Evolutionary conservation across 1,140 invertebrate species (phyloP), one percentile per base, ranked within the genome.

Genomic region (Zaprionus capensis): DNA sequence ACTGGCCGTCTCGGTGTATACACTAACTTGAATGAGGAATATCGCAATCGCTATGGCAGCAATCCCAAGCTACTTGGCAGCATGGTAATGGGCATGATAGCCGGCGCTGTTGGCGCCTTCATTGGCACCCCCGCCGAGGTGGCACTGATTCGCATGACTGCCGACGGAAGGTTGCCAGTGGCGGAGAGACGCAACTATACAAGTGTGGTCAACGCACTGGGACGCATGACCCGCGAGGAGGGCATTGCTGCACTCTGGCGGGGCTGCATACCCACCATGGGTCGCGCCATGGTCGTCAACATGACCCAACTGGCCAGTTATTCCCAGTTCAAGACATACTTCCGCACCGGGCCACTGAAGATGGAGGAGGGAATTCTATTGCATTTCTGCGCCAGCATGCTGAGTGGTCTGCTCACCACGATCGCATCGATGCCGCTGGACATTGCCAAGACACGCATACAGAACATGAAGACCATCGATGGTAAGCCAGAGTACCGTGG

Each of bases 391-490:
- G 97, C 98, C 62, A 98, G 98, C 69, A 99, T 99, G 98, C 97
- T 99, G 77, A 99, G 98, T 81, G 99, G 99, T 22, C 94, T 99
- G 5, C 95, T 99, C 51, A 99, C 99, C 53, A 99, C 99, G 28
- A 96, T 96, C 63, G 97, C 98, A 9, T 99, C 98, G 0, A 99
- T 99, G 98, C 99, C 99, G 15, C 97, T 99, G 17, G 99, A 99
- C 94, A 99, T 99, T 93, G 98, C 98, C 28, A 99, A 99, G 94
- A 99, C 99, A 14, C 97, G 99, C 92, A 98, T 99, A 74, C 99
- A 99, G 95, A 99, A 99, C 86, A 99, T 99, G 98, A 98, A 97
- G 93, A 95, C 94, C 1, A 64, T 82, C 5, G 94, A 98, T 93
- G 98, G 98, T 66, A 98, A 97, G 91, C 98, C 98, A 15, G 98